Percentiles rank a stretch among this genome's conserved stretches.
phyloP scores from a whole-genome alignment of 37 sponge, comb jelly and placozoan genomes.

The Haliclona indistincta region DNA sequence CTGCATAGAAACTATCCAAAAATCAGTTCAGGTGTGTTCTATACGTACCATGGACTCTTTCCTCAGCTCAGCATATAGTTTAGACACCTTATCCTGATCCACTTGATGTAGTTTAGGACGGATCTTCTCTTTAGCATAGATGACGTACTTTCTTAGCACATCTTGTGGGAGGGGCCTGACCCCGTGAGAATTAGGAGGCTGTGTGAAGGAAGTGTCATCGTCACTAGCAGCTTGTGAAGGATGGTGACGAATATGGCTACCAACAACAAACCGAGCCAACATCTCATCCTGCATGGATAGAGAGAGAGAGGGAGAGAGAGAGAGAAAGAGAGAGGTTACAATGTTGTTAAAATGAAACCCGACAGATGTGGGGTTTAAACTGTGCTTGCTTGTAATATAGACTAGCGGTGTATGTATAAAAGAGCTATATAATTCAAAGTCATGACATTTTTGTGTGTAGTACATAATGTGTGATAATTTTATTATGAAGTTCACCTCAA shows the following conservation, averaged over 20 bases:
- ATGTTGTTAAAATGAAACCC: too few relatives aligned
- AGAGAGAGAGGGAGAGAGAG: not conserved
- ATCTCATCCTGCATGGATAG: conserved; percentile 97
- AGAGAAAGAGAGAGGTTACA: too few relatives aligned
- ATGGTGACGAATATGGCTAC: conserved; percentile 93
- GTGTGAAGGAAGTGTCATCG: not conserved
- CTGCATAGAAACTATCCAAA: too few relatives aligned
- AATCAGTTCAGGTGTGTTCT: too few relatives aligned
- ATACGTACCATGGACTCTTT: conserved; percentile 94
- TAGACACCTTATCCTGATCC: conserved; percentile 98
- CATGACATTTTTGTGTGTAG: not conserved
- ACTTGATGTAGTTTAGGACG: conserved; percentile 93
- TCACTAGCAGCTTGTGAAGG: conserved; percentile 37
- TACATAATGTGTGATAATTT: not conserved
- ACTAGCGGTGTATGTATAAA: too few relatives aligned
- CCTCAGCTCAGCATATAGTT: conserved; percentile 92
- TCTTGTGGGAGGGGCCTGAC: too few relatives aligned
- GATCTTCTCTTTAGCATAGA: conserved; percentile 93
- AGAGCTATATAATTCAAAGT: too few relatives aligned
- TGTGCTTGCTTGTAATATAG: too few relatives aligned
- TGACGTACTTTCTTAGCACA: conserved; percentile 92
- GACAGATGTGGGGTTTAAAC: too few relatives aligned
- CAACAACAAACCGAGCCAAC: conserved; percentile 93
- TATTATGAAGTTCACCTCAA: conserved; percentile 64
- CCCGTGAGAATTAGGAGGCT: too few relatives aligned